phyloP scores from a whole-genome alignment of 2,113 vertebrate genomes.

The Callopanchax toddi region DNA sequence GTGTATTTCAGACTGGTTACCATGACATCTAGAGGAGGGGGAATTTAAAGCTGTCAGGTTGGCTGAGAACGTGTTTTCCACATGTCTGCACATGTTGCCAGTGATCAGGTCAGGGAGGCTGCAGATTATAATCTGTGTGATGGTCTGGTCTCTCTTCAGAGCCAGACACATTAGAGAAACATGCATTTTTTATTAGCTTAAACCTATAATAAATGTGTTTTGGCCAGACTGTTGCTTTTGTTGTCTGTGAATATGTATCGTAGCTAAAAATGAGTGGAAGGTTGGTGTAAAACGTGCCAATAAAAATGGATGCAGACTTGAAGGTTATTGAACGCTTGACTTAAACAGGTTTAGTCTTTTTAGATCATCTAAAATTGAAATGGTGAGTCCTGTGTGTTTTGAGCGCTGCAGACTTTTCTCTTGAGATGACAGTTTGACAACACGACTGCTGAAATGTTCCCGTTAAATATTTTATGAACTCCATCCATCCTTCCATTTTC shows the following conservation, averaged over 20 bases:
- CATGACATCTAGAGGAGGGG: not conserved
- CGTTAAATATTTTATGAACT: slow-evolving; percentile 36
- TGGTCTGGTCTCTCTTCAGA: slow-evolving; percentile 8
- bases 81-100: slow-evolving; percentile 23
- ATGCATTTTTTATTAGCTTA: not conserved
- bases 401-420: not conserved
- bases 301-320: too few relatives aligned
- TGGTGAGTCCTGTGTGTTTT: not conserved
- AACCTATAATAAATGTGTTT: too few relatives aligned
- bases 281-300: not conserved
- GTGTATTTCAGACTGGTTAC: not conserved
- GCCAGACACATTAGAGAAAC: not conserved
- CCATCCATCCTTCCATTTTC: too few relatives aligned
- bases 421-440: slow-evolving; percentile 10
- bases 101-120: slow-evolving; percentile 16
- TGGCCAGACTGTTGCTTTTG: too few relatives aligned
- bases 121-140: slow-evolving; percentile 34
- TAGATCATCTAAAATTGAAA: slow-evolving; percentile 24
- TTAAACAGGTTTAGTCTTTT: not conserved
- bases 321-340: too few relatives aligned
- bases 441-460: slow-evolving; percentile 19
- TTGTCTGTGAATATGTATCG: too few relatives aligned
- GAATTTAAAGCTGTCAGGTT: not conserved
- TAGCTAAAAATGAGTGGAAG: not conserved
- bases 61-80: not conserved